Conservation (phyloP, 2,113 vertebrate genomes). For the Oryzias celebensis region DNA sequence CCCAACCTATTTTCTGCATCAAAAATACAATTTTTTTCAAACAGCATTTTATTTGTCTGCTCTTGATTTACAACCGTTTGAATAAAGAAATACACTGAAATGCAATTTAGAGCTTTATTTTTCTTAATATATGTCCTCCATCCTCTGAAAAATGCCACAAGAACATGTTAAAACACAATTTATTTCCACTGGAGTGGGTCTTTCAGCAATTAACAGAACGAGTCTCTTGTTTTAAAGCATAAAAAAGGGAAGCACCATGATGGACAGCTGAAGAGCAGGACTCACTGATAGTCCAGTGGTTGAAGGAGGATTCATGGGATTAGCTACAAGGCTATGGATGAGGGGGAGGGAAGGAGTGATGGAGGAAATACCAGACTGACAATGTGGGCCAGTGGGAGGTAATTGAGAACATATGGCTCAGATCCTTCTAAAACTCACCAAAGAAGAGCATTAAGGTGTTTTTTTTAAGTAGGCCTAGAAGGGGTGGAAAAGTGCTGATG, state of each 20-base stretch:
- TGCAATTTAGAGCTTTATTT: too few relatives aligned
- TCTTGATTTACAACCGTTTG: too few relatives aligned
- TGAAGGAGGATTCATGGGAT: slow-evolving; percentile 30
- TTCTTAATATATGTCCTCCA: too few relatives aligned
- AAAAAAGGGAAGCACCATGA: background rate
- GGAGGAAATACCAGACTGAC: slow-evolving; percentile 81
- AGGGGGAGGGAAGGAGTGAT: slow-evolving; percentile 40
- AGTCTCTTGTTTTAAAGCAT: too few relatives aligned
- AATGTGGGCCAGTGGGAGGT: slow-evolving; percentile 75
- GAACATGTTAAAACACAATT: too few relatives aligned
- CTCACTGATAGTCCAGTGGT: slow-evolving; percentile 12
- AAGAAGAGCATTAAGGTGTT: slow-evolving; percentile 17
- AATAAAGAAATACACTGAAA: too few relatives aligned
- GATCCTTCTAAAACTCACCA: slow-evolving; percentile 45
- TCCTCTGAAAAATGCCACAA: too few relatives aligned
- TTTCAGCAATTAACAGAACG: too few relatives aligned
- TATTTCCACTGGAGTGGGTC: too few relatives aligned
- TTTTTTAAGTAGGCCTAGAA: slow-evolving; percentile 24
- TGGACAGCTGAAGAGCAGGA: slow-evolving; percentile 1
- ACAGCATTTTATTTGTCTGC: too few relatives aligned
- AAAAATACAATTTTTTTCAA: too few relatives aligned
- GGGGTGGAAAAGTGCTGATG: slow-evolving; percentile 54
- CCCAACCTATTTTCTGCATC: too few relatives aligned
- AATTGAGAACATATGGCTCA: slow-evolving; percentile 81
- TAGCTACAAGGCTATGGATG: slow-evolving; percentile 33